Base-by-base conservation (phyloP, 2,113 vertebrate species). In the Caranx ignobilis region DNA sequence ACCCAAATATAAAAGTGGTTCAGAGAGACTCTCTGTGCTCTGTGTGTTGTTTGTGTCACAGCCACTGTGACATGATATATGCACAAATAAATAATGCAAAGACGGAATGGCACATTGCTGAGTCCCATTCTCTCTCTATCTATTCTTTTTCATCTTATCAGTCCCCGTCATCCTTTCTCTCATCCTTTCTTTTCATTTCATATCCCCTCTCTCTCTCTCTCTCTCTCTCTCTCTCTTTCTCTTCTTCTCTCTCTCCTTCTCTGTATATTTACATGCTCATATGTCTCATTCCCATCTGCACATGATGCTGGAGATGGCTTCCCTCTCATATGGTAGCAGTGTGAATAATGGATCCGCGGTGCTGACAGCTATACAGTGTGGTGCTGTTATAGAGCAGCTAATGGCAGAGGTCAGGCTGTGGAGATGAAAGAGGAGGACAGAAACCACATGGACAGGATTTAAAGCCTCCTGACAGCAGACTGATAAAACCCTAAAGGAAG, bases 81-180 rank as follows among this genome's bases (percentile, higher is more conserved):
- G 37, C 48, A 65, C 4, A 16, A 21, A 66, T 75, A 66, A 75
- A 66, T 66, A 57, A 66, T 66, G 19, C 8, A 75, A 57, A 56
- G 52, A 47, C 47, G 31, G 39, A 32, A 57, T 47, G 34, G 32
- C 57, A 61, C 41, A 48, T 35, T 41, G 32, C 39, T 21, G 12
- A 50, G 47, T 41, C 59, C 45, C 19, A 19, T 15, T 55, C 37
- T 55, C 37, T 64, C 26, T 45, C n/a, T n/a, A n/a, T n/a, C n/a
- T n/a, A n/a, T n/a, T n/a, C n/a, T n/a, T n/a, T 50, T 54, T 67
- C n/a, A 67, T 59, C 54, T 54, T 76, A 39, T 59, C 45, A 52
- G 19, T 76, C 13, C 63, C 9, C n/a, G n/a, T n/a, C n/a, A n/a
- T n/a, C n/a, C 54, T 5, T 66, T 18, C 50, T 19, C 6, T 47